Evolutionary conservation across 2,888 invertebrate genomes (phyloP).

Genomic region (Lucinisca nassula): DNA sequence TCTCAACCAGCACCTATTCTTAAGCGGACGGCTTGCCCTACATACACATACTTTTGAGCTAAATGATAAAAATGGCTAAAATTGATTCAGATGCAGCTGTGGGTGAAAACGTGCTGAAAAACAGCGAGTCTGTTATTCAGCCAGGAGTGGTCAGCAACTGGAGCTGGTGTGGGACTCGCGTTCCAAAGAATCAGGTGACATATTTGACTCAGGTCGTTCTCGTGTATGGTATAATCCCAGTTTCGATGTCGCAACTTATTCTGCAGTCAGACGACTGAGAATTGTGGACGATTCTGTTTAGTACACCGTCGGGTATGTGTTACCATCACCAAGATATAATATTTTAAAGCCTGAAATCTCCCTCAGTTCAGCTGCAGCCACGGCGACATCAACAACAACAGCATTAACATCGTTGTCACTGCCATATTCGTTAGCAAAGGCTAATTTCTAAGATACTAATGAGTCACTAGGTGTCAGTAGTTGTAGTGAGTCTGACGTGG

Average conservation of each 20-base stretch:
- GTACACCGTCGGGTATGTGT: neutral
- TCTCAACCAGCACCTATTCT: too few relatives aligned
- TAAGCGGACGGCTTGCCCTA: too few relatives aligned
- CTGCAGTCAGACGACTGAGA: neutral
- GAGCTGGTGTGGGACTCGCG: slow-evolving; percentile 2
- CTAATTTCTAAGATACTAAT: neutral
- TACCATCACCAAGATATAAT: neutral
- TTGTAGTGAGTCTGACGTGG: neutral
- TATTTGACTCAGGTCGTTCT: slow-evolving; percentile 5
- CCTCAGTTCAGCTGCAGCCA: neutral
- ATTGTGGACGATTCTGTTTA: neutral
- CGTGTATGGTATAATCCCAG: neutral
- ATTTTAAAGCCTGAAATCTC: neutral
- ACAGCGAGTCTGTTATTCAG: neutral
- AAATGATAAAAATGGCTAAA: neutral
- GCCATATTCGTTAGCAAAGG: neutral
- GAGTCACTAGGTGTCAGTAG: neutral
- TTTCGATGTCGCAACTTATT: neutral
- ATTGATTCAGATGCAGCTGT: neutral
- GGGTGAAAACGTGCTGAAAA: neutral
- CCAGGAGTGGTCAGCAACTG: neutral
- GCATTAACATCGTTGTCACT: neutral
- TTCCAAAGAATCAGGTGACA: neutral
- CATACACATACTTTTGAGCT: too few relatives aligned
- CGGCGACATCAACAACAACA: slow-evolving; percentile 15